phyloP scores from a whole-genome alignment of 2,797 vertebrate genomes.

The Eulemur mongoz region DNA sequence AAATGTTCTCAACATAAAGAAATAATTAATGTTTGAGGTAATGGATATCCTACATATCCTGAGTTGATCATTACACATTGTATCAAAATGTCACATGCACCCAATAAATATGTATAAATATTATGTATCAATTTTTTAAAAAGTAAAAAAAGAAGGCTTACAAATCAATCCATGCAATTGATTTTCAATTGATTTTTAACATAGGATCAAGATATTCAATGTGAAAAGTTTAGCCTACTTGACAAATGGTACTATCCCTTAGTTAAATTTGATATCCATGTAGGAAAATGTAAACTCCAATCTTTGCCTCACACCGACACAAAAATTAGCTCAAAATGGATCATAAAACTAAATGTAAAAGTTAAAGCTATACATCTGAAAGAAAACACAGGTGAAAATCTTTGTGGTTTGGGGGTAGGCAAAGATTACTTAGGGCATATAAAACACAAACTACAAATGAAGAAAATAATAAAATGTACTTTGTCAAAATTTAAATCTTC shows the following conservation, averaged over 20 bases:
- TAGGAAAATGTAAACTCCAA: neutral
- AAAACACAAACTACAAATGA: neutral
- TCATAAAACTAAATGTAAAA: neutral
- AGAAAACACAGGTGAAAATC: neutral
- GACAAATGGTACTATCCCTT: neutral
- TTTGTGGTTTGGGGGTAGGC: neutral
- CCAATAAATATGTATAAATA: neutral
- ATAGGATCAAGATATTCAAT: neutral
- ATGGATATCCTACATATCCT: neutral
- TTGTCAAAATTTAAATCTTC: neutral
- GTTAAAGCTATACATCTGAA: neutral
- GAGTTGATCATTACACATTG: neutral
- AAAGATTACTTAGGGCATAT: conserved; percentile 2
- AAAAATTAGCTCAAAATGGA: neutral
- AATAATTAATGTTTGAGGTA: neutral
- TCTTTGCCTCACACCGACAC: neutral
- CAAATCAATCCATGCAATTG: neutral
- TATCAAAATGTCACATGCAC: neutral
- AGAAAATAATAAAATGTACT: neutral
- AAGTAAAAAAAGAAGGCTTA: neutral
- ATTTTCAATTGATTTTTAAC: neutral
- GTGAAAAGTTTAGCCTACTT: neutral
- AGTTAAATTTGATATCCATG: neutral
- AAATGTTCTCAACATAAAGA: neutral
- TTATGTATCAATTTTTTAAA: neutral